These are phyloP conservation scores for Hycleus phaleratus DNA, from an alignment of 1,140 invertebrate genomes.

Conservation along the genomic window DNA sequence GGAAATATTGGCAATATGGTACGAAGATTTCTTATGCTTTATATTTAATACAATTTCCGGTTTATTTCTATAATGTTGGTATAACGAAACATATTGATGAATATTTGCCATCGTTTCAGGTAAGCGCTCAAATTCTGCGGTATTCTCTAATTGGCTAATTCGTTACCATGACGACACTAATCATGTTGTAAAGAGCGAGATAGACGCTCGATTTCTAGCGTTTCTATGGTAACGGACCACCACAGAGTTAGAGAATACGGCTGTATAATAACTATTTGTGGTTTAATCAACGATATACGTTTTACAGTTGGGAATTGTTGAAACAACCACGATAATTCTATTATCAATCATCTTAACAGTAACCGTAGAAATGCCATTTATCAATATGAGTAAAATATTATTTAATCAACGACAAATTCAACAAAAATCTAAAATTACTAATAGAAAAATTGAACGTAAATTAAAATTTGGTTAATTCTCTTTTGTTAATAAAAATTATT, in stretches of 20 bases:
- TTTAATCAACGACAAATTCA: slow-evolving; percentile 13
- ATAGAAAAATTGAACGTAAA: too few relatives aligned
- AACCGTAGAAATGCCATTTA: slow-evolving; percentile 35
- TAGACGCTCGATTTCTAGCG: too few relatives aligned
- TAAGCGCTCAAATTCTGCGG: slow-evolving; percentile 27
- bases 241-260: slow-evolving; percentile 8
- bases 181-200: too few relatives aligned
- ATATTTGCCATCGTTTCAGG: slow-evolving; percentile 39
- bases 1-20: slow-evolving; percentile 40
- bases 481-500: background rate
- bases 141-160: too few relatives aligned
- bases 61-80: slow-evolving; percentile 52
- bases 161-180: background rate
- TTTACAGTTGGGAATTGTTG: slow-evolving; percentile 30
- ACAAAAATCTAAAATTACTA: background rate
- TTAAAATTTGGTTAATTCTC: too few relatives aligned
- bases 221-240: too few relatives aligned
- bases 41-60: slow-evolving; percentile 51
- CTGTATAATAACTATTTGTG: slow-evolving; percentile 16
- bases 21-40: slow-evolving; percentile 49
- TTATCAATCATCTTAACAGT: slow-evolving; percentile 30
- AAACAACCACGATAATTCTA: slow-evolving; percentile 25
- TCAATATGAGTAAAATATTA: slow-evolving; percentile 31
- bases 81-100: slow-evolving; percentile 43
- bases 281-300: background rate